phyloP scores from a whole-genome alignment of 2,113 vertebrate species.

The Protobothrops mucrosquamatus region DNA sequence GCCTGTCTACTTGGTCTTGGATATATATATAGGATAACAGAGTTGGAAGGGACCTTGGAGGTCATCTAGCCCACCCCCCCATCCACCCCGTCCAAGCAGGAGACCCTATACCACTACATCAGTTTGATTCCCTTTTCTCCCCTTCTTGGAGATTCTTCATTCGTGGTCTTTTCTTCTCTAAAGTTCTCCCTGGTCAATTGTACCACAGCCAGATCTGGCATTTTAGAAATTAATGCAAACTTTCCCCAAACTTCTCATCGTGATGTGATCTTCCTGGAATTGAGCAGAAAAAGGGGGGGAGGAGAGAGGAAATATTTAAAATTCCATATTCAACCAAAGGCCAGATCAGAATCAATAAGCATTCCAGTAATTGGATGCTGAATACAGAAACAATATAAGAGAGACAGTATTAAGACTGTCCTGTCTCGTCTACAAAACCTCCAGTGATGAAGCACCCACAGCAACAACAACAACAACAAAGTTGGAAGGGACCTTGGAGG shows the following conservation, averaged over 20 bases:
- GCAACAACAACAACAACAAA: too few species aligned
- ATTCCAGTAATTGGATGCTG: not conserved
- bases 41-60: too few species aligned
- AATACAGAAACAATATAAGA: not conserved
- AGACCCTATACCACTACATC: too few species aligned
- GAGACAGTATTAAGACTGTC: too few species aligned
- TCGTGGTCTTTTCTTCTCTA: not conserved
- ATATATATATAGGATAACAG: too few species aligned
- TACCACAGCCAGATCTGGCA: not conserved
- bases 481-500: too few species aligned
- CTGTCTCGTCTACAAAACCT: not conserved
- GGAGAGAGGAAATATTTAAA: not conserved
- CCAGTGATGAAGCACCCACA: not conserved
- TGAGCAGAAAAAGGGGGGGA: not conserved
- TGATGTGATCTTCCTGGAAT: not conserved
- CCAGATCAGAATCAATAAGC: not conserved
- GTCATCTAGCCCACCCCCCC: too few species aligned
- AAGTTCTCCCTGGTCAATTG: not conserved
- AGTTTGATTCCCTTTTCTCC: too few species aligned
- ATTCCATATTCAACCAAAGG: not conserved
- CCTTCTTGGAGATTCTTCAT: not conserved
- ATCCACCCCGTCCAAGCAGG: too few species aligned
- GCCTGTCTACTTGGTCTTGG: too few species aligned
- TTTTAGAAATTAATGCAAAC: not conserved
- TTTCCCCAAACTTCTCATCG: not conserved